phyloP scores from a whole-genome alignment of 1,140 invertebrate genomes.

The Tetraneura akinire region DNA sequence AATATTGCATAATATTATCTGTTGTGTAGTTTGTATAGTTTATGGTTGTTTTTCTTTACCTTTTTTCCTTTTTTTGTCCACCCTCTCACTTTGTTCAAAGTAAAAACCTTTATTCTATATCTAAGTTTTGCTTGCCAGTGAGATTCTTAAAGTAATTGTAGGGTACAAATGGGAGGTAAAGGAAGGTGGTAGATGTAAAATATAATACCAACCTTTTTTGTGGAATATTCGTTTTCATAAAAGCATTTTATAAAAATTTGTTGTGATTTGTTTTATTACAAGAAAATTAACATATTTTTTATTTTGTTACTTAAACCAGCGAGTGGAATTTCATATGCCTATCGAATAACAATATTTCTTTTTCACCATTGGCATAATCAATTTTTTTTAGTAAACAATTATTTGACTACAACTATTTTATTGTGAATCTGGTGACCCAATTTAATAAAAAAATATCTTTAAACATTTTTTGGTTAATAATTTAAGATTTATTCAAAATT shows the following conservation, averaged over 20 bases:
- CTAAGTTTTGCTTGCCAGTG: not conserved
- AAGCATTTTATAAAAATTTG: not conserved
- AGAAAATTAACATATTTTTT: too few relatives aligned
- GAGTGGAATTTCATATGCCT: too few relatives aligned
- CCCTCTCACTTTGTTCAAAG: not conserved
- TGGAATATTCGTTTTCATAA: too few relatives aligned
- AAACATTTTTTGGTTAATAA: too few relatives aligned
- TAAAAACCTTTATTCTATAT: not conserved
- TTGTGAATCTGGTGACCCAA: too few relatives aligned
- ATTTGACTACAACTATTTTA: too few relatives aligned
- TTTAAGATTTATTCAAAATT: too few relatives aligned
- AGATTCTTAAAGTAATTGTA: not conserved
- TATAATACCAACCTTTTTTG: not conserved
- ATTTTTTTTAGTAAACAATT: not conserved
- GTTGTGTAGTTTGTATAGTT: constrained; percentile 7
- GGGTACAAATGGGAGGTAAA: too few relatives aligned
- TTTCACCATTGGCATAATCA: not conserved
- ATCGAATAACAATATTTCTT: too few relatives aligned
- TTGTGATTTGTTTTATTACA: too few relatives aligned
- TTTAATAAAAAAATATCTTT: too few relatives aligned
- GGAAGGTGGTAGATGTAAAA: not conserved
- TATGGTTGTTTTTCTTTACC: constrained; percentile 6
- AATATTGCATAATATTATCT: constrained; percentile 31
- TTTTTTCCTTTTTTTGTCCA: not conserved
- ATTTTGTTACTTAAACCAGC: too few relatives aligned